A percentile compares a stretch with the other conserved stretches of the same genome.
Conservation (phyloP, 2,113 vertebrate genomes). For the Uria lomvia region DNA sequence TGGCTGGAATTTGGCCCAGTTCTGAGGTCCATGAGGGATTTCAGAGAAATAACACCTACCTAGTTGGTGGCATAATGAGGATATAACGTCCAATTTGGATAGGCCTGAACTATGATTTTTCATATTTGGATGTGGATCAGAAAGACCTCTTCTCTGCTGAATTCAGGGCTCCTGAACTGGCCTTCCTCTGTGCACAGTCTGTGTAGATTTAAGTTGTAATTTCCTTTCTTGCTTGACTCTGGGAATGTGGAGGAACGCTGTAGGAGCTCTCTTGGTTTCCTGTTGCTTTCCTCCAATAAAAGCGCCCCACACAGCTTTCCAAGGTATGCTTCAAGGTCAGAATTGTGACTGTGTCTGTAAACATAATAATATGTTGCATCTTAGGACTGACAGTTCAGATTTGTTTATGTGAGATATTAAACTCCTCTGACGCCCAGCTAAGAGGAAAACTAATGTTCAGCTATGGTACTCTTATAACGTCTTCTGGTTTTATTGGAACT, state of each 20-base stretch:
- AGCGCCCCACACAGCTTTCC: not conserved
- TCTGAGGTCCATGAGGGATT: not conserved
- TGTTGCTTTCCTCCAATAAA: not conserved
- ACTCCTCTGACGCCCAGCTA: not conserved
- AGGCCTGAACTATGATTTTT: not conserved
- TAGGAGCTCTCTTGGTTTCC: not conserved
- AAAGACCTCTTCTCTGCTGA: not conserved
- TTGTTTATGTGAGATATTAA: not conserved
- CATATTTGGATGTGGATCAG: rapidly evolving
- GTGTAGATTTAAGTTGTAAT: not conserved
- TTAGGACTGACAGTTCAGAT: not conserved
- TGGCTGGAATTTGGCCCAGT: not conserved
- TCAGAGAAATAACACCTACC: not conserved
- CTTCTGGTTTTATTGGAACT: not conserved
- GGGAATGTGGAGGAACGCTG: not conserved
- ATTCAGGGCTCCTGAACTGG: not conserved
- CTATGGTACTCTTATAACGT: not conserved
- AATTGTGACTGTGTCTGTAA: not conserved
- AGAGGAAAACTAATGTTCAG: not conserved
- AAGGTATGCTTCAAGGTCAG: not conserved
- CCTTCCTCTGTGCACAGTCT: not conserved
- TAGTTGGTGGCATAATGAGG: not conserved
- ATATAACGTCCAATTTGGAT: not conserved
- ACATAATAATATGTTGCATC: not conserved
- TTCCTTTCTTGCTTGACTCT: not conserved